Base-by-base conservation (phyloP, 2,797 vertebrate species). In the Fistularia tabacaria region DNA sequence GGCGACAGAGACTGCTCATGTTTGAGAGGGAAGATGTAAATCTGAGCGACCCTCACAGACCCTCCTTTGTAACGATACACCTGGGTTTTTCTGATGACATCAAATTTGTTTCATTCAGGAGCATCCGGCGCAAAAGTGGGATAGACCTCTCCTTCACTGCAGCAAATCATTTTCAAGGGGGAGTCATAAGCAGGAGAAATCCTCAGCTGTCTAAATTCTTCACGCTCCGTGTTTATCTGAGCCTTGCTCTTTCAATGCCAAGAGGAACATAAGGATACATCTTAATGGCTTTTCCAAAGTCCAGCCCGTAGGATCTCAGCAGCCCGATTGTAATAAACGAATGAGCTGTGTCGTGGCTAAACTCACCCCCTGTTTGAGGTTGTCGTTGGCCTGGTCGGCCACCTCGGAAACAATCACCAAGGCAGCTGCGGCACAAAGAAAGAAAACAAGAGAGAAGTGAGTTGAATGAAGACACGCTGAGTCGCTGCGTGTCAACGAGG, bases 351-450 rank as follows among this genome's bases (percentile, higher is more conserved):
- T 55, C 46, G 49, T 44, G 53, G 58, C 36, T 65, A 52, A 64
- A 92, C 95, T 93, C 81, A 99, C 97, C 92, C 94, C 96, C 62
- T 98, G 93, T 67, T 94, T 92, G 81, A 99, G 93, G 80, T 92
- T 93, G 79, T 98, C 95, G 0, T 93, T 95, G 77, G 94, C 95
- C 69, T 88, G 91, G 76, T 96, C 95, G 0, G 93, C 93, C 67
- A 97, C 89, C 81, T 93, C 94, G 55, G 94, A 94, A 81, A 98
- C 83, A 8, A 94, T 88, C 64, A 91, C 88, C 87, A 98, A 90
- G 11, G 91, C 94, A 86, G 93, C 97, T 99, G 89, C 69, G 77
- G 70, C 68, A 80, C 69, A 79, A 73, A 77, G 46, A 62, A 25
- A 70, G 41, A 58, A 52, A 49, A 77, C 46, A 63, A 69, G 48